Base-by-base conservation (phyloP, 2,888 invertebrate species). In the Melanostoma scalare region DNA sequence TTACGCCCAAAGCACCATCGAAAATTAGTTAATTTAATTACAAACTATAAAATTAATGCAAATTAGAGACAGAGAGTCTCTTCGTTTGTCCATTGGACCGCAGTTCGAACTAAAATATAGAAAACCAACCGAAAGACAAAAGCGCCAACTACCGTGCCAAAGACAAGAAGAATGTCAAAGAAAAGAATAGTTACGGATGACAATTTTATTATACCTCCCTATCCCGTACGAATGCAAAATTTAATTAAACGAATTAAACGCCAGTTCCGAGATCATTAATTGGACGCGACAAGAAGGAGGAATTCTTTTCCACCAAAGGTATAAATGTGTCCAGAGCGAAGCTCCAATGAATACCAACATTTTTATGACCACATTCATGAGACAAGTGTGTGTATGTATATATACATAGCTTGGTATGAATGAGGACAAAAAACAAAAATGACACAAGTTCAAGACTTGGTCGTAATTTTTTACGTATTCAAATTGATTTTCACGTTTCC, bases 211-310 rank as follows among this genome's bases (percentile, higher is more conserved):
- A 84, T 84, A 65, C 38, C 20, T 6, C 9, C 4, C 4, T 61
- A 10, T 61, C 46, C 3, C 74, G 67, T 55, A 75, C 55, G 71
- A 75, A 78, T 75, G 82, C 60, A 73, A 74, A 71, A 84, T 78
- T 84, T 84, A 84, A 84, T 84, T 84, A 84, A 84, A 81, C 71
- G 81, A 81, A 81, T 81, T 76, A 76, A 76, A 71, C 60, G 67
- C 48, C 74, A 79, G 53, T 31, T 58, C 44, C 58, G 73, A 65
- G 48, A 65, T 73, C 82, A 58, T 82, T 77, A 82, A 82, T 74
- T 72, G 76, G 61, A 67, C 42, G 65, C 71, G 76, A 76, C 75
- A 72, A 46, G 75, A 42, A 31, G 30, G 44, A 63, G 36, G 60
- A 60, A 67, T 58, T 53, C 58, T 50, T 35, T 56, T 30, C 8